phyloP scores from a whole-genome alignment of 2,113 vertebrate genomes.

The Boulengeromyrus knoepffleri region DNA sequence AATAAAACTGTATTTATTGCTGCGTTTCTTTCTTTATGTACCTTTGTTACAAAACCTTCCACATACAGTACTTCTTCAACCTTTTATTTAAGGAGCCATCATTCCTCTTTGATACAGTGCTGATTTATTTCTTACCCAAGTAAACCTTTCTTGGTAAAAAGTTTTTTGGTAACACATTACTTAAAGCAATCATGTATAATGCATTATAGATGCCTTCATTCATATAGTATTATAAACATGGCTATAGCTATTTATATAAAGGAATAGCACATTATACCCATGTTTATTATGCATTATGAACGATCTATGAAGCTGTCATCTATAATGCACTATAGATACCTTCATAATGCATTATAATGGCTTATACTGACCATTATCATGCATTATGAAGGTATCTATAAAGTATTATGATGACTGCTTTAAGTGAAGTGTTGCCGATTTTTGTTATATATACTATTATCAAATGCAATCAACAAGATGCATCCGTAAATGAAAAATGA shows the following conservation, averaged over 20 bases:
- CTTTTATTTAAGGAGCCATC: not conserved
- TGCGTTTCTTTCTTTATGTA: not conserved
- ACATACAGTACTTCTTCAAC: not conserved
- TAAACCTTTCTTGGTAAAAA: not conserved
- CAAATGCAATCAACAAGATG: not conserved
- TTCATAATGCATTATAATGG: not conserved
- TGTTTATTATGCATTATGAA: not conserved
- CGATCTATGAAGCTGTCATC: not conserved
- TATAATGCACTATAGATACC: not conserved
- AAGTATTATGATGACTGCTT: not conserved
- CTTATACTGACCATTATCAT: not conserved
- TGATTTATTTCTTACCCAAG: not conserved
- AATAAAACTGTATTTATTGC: not conserved
- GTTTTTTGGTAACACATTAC: not conserved
- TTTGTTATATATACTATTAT: not conserved
- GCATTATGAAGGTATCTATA: not conserved
- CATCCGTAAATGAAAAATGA: not conserved
- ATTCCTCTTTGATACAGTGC: not conserved
- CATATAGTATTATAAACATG: too few relatives aligned
- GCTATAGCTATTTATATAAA: too few relatives aligned
- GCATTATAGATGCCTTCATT: too few relatives aligned
- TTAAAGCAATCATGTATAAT: too few relatives aligned
- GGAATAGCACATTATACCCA: too few relatives aligned
- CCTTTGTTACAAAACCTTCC: not conserved
- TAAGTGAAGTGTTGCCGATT: not conserved